These are phyloP conservation scores for Ctenochaetus hawaiiensis DNA, from an alignment of 2,797 vertebrate species.

Conservation along the genomic window DNA sequence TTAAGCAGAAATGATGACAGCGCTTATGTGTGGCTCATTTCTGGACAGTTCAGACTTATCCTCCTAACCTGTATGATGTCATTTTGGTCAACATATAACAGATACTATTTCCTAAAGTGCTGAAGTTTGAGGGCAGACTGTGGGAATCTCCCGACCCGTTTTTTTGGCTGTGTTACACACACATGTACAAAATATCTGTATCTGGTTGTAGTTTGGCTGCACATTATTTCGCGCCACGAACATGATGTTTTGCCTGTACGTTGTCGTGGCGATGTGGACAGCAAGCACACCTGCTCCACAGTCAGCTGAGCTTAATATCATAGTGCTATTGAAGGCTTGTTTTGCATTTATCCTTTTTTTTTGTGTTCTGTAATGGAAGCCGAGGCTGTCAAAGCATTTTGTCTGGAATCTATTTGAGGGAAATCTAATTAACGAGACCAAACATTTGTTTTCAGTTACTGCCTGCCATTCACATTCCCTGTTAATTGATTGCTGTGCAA, in stretches of 20 bases:
- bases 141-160: constrained; percentile 13
- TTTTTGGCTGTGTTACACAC: constrained; percentile 23
- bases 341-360: neutral
- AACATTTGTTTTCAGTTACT: constrained; percentile 63
- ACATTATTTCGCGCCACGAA: neutral
- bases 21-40: neutral
- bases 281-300: constrained; percentile 23
- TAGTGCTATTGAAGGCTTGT: neutral
- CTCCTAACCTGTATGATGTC: neutral
- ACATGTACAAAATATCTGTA: neutral
- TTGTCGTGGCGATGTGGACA: neutral
- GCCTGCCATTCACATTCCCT: constrained; percentile 34
- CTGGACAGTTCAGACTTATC: constrained; percentile 1
- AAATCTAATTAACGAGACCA: constrained; percentile 42
- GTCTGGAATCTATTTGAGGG: constrained; percentile 1
- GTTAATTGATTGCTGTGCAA: constrained; percentile 27
- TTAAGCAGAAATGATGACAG: constrained; percentile 17
- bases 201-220: neutral
- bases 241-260: neutral
- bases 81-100: constrained; percentile 9
- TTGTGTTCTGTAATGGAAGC: neutral
- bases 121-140: neutral
- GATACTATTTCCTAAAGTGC: constrained; percentile 6
- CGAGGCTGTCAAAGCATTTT: constrained; percentile 2
- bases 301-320: constrained; percentile 14